Percentiles rank a stretch among this genome's conserved stretches.
Evolutionary conservation across 2,888 invertebrate species (phyloP).

Genomic region (Rhabditophanes sp.): DNA sequence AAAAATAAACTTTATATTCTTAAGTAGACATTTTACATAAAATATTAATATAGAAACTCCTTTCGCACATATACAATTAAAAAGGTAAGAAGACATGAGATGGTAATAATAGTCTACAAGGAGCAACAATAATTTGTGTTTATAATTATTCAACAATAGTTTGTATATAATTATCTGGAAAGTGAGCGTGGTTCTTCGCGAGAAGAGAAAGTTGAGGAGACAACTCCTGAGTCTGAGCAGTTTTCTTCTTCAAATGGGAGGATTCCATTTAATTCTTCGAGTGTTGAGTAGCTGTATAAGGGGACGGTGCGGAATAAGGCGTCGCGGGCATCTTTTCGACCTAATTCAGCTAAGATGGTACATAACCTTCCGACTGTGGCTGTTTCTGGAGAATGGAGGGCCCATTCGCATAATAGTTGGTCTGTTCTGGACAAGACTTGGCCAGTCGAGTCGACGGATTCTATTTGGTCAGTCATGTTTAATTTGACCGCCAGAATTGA

Average conservation of each 20-base stretch:
- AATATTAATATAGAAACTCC: too few species aligned
- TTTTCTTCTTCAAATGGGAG: conserved; percentile 9
- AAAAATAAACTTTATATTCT: too few species aligned
- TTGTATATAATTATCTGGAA: too few species aligned
- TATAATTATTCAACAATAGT: too few species aligned
- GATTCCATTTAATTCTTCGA: conserved; percentile 7
- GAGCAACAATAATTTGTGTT: too few species aligned
- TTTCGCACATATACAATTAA: too few species aligned
- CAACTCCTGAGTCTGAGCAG: conserved; percentile 19
- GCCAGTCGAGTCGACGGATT: conserved; percentile 45
- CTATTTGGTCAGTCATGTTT: conserved; percentile 51
- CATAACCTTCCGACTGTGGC: conserved; percentile 51
- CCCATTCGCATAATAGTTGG: conserved; percentile 50
- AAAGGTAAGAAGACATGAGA: too few species aligned
- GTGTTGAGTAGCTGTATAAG: conserved; percentile 43
- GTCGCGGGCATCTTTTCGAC: conserved; percentile 53
- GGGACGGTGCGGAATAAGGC: conserved; percentile 52
- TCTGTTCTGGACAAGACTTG: conserved; percentile 45
- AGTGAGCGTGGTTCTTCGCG: too few species aligned
- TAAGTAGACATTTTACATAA: too few species aligned
- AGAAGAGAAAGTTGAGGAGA: conserved; percentile 3
- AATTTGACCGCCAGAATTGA: conserved; percentile 50
- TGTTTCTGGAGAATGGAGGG: conserved; percentile 42
- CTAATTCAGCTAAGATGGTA: conserved; percentile 52
- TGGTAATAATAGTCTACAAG: too few species aligned